These are phyloP conservation scores for Steinernema hermaphroditum DNA, from an alignment of 2,888 invertebrate genomes.

Conservation along the genomic window DNA sequence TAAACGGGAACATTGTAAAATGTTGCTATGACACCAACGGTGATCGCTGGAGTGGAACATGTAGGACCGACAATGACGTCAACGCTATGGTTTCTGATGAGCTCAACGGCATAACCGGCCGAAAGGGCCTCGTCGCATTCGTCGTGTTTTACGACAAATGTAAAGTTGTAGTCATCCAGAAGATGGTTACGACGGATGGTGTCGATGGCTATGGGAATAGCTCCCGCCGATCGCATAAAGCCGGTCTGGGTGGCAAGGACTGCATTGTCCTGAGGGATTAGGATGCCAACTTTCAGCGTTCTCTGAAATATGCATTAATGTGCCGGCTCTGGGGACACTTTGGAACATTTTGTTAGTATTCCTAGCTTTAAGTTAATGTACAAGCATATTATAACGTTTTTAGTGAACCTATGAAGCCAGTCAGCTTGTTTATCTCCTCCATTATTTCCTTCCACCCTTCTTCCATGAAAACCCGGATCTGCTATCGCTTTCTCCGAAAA, in stretches of 20 bases:
- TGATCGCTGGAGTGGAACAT: constrained; percentile 37
- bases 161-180: constrained; percentile 10
- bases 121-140: constrained; percentile 29
- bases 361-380: too few relatives aligned
- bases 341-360: too few relatives aligned
- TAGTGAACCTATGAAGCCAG: too few relatives aligned
- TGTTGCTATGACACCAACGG: not conserved
- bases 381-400: too few relatives aligned
- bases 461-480: too few relatives aligned
- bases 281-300: not conserved
- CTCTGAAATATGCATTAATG: too few relatives aligned
- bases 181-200: not conserved
- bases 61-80: constrained; percentile 50
- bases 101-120: constrained; percentile 43
- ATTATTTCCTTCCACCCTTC: too few relatives aligned
- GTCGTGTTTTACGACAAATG: not conserved
- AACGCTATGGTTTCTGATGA: constrained; percentile 42
- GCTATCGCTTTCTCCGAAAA: too few relatives aligned
- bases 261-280: not conserved
- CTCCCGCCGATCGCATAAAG: not conserved
- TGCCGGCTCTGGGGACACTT: too few relatives aligned
- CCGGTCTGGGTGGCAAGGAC: not conserved
- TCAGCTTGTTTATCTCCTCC: too few relatives aligned
- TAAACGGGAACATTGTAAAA: constrained; percentile 45
- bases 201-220: not conserved